Percentiles rank a stretch among this genome's conserved stretches.
These are phyloP conservation scores for Tineola bisselliella DNA, from an alignment of 2,888 invertebrate genomes.

Conservation along the genomic window DNA sequence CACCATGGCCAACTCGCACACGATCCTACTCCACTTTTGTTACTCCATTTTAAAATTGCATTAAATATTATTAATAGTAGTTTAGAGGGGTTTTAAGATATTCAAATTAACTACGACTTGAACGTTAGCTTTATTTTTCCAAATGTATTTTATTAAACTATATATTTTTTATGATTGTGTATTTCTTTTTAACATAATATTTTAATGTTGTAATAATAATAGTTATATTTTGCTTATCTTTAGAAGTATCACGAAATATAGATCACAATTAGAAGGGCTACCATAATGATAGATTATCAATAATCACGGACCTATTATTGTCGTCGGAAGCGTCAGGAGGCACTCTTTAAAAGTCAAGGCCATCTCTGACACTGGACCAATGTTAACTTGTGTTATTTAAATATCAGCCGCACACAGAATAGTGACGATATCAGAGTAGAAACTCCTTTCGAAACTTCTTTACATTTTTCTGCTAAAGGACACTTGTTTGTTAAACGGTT, in stretches of 20 bases:
- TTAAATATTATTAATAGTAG: background rate
- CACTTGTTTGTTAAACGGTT: conserved; percentile 20
- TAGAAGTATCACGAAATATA: background rate
- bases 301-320: conserved; percentile 35
- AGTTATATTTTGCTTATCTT: too few species aligned
- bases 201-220: too few species aligned
- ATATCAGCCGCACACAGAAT: conserved; percentile 42
- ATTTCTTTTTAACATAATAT: too few species aligned
- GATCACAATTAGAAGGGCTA: background rate
- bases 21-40: background rate
- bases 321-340: conserved; percentile 56
- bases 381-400: conserved; percentile 68
- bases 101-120: background rate
- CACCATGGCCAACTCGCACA: background rate
- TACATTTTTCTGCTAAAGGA: conserved; percentile 45
- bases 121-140: too few species aligned
- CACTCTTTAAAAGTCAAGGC: conserved; percentile 60
- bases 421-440: conserved; percentile 33
- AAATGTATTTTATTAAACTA: too few species aligned
- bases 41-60: background rate
- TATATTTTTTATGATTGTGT: too few species aligned
- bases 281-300: background rate
- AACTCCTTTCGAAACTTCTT: conserved; percentile 55
- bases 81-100: background rate
- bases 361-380: conserved; percentile 53